Evolutionary conservation across 2,113 vertebrate species (phyloP).

Genomic region (Hiodon alosoides): DNA sequence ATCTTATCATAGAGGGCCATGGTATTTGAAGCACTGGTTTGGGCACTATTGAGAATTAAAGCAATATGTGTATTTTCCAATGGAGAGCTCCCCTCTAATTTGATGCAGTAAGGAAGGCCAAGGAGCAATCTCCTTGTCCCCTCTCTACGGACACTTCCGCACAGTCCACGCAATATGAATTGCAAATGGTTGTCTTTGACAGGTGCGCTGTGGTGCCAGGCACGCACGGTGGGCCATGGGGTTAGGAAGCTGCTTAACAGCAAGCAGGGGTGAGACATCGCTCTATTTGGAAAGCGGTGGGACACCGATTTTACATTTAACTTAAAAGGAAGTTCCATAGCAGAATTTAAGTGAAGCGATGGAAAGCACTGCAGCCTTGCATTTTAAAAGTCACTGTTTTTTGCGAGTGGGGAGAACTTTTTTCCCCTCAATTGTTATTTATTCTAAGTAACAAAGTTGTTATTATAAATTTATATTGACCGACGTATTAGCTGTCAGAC

Average conservation of each 20-base stretch:
- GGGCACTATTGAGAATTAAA: too few relatives aligned
- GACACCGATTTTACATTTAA: neutral
- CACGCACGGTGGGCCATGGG: neutral
- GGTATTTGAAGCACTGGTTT: neutral
- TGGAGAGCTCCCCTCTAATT: neutral
- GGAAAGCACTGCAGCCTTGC: neutral
- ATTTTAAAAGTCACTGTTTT: too few relatives aligned
- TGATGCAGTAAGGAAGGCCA: neutral
- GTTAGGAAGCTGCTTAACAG: neutral
- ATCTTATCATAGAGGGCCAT: neutral
- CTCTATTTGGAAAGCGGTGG: neutral
- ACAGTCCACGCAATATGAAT: neutral
- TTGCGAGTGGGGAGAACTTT: too few relatives aligned
- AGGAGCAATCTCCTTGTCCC: neutral
- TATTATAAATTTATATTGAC: too few relatives aligned
- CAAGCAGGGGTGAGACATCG: neutral
- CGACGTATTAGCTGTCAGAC: too few relatives aligned
- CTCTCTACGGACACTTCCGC: neutral
- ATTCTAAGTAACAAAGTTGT: too few relatives aligned
- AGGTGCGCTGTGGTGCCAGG: neutral
- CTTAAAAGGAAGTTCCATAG: neutral
- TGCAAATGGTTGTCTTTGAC: slow-evolving; percentile 5
- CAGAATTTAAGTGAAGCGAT: neutral
- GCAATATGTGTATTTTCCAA: too few relatives aligned
- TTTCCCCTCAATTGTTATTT: too few relatives aligned